These are phyloP conservation scores for Zeus faber DNA, from an alignment of 2,113 vertebrate species.

Conservation along the genomic window DNA sequence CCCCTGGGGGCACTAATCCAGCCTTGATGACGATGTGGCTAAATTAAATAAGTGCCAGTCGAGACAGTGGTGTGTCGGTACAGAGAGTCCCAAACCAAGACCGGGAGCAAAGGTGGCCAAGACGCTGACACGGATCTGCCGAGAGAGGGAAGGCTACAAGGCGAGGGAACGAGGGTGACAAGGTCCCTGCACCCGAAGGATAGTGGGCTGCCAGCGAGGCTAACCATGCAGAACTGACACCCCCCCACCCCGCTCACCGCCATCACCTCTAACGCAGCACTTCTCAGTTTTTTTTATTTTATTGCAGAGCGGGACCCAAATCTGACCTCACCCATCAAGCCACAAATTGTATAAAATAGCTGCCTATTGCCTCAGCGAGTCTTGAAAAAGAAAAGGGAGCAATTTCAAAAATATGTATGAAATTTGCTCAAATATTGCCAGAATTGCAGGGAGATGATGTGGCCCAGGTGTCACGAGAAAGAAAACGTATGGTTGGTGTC, in stretches of 20 bases:
- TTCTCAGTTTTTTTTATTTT: constrained; percentile 15
- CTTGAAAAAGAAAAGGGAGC: no score
- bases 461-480: no score
- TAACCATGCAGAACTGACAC: constrained; percentile 57
- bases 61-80: no score
- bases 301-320: constrained; percentile 15
- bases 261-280: constrained; percentile 15
- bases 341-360: constrained; percentile 19
- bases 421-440: no score
- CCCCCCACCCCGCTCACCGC: constrained; percentile 1
- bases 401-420: no score
- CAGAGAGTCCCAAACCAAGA: no score
- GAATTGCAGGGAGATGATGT: no score
- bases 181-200: constrained; percentile 44
- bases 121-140: constrained; percentile 7
- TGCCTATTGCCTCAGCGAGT: no score
- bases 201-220: constrained; percentile 41
- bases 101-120: constrained; percentile 4
- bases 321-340: constrained; percentile 24
- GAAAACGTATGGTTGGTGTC: no score
- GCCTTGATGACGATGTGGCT: no score
- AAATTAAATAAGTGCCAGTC: no score
- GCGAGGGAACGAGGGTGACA: constrained; percentile 7
- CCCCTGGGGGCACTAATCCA: no score
- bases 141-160: constrained; percentile 3